Percentiles rank a stretch among this genome's conserved stretches.
Evolutionary conservation across 2,113 vertebrate species (phyloP).

Genomic region (Oreochromis spilurus): DNA sequence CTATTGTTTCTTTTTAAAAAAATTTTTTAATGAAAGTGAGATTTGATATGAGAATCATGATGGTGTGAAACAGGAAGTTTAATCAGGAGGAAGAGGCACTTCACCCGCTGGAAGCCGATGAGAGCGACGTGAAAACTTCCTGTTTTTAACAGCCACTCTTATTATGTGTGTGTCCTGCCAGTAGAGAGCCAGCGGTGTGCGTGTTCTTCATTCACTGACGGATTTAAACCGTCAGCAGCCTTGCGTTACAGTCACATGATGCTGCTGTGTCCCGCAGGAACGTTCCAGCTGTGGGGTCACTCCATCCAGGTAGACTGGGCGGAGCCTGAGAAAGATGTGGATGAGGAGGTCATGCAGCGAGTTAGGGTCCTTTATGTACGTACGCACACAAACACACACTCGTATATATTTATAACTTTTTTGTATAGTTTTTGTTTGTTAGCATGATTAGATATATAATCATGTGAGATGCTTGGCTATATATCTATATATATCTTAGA

Average conservation of each 20-base stretch:
- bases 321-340: conserved; percentile 87
- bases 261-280: conserved; percentile 67
- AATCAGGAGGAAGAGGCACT: background rate
- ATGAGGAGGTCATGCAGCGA: conserved; percentile 90
- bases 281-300: conserved; percentile 88
- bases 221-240: background rate
- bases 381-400: background rate
- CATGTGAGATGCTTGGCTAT: no score
- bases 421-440: background rate
- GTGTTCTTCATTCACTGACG: background rate
- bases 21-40: fast-evolving
- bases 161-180: background rate
- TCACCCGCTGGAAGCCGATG: background rate
- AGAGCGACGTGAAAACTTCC: background rate
- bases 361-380: conserved; percentile 85
- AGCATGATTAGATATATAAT: no score
- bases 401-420: fast-evolving
- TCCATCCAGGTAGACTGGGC: conserved; percentile 94
- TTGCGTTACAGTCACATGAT: background rate
- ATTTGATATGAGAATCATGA: background rate
- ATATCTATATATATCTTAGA: background rate
- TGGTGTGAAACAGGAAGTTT: background rate
- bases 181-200: background rate
- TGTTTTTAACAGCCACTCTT: background rate
- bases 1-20: background rate